Base-by-base conservation (phyloP, 2,113 vertebrate species). In the Euleptes europaea region DNA sequence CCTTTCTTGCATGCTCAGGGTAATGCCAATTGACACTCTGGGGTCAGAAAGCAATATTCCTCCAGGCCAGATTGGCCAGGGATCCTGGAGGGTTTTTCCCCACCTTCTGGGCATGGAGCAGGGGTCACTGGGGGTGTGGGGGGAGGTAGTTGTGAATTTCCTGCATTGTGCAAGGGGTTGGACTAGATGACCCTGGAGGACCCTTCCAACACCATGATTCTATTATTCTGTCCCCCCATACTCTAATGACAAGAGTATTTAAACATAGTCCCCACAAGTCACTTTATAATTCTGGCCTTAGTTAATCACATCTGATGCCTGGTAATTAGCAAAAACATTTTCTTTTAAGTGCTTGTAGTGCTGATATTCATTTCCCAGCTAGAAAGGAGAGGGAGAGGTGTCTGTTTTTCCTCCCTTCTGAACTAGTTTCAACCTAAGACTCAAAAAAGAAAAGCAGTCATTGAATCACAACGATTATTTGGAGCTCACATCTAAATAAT, bases 401-500 rank as follows among this genome's bases (percentile, higher is more conserved):
- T 87, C 89, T 75, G 11, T 40, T 69, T 49, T 88, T 82, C 33
- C 66, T 66, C 86, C 80, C 73, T 88, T 94, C 74, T 88, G 91
- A 95, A 94, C 87, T 81, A 87, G 88, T 47, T 89, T 86, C 90
- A 94, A 94, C 90, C 89, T 67, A 88, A 83, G 86, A 91, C 88
- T 94, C 92, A 89, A 91, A 92, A 94, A 92, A 85, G 89, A 85
- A 70, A 72, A 77, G 73, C 86, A 0, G 1, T 35, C 60, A 51
- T 85, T 82, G 92, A 92, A 94, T 90, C 80, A 40, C 84, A 94
- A 90, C 94, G 83, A 93, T 84, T 91, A 83, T 87, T 94, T 87
- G 77, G 86, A 51, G 49, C 88, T 92, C 91, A 88, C 93, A 92
- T 95, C 94, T 90, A 88, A 87, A 90, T 89, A 91, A 94, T 96